Percentiles rank a stretch among this genome's conserved stretches.
phyloP scores from a whole-genome alignment of 2,888 invertebrate species.

The Erebia palarica region DNA sequence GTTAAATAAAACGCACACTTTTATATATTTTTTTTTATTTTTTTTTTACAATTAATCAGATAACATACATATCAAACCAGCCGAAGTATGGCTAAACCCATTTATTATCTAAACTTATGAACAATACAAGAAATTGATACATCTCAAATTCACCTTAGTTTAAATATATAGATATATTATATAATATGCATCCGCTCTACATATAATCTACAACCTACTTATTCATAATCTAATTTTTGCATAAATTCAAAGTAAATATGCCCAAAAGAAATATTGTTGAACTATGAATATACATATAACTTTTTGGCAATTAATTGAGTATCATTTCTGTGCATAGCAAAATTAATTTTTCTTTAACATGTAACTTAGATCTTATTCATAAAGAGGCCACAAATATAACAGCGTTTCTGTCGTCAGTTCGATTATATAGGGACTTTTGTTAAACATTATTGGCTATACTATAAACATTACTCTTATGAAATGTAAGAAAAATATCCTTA shows the following conservation, averaged over 20 bases:
- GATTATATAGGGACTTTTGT: conserved; percentile 82
- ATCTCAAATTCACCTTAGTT: conserved; percentile 81
- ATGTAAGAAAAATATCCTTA: conserved; percentile 81
- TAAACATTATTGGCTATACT: conserved; percentile 80
- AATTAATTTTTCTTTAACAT: conserved; percentile 81
- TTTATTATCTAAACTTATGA: conserved; percentile 83
- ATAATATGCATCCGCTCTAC: conserved; percentile 82
- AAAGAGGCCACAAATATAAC: conserved; percentile 83
- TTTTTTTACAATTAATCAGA: conserved; percentile 82
- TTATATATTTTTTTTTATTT: conserved; percentile 65
- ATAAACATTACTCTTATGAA: conserved; percentile 78
- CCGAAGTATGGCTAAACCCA: conserved; percentile 83
- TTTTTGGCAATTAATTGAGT: conserved; percentile 84
- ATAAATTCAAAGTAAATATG: conserved; percentile 83
- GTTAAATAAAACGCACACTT: conserved; percentile 67
- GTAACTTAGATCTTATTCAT: conserved; percentile 82
- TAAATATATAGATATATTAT: conserved; percentile 80
- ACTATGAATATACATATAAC: conserved; percentile 82
- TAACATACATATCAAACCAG: conserved; percentile 83
- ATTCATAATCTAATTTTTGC: conserved; percentile 81
- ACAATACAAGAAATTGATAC: conserved; percentile 83
- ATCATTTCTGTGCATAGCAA: conserved; percentile 84
- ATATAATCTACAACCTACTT: conserved; percentile 82
- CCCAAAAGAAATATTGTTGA: conserved; percentile 83
- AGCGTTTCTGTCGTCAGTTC: conserved; percentile 82